Percentiles rank a stretch among this genome's conserved stretches.
Conservation (phyloP, 2,797 vertebrate genomes). For the Cephalopachus bancanus region DNA sequence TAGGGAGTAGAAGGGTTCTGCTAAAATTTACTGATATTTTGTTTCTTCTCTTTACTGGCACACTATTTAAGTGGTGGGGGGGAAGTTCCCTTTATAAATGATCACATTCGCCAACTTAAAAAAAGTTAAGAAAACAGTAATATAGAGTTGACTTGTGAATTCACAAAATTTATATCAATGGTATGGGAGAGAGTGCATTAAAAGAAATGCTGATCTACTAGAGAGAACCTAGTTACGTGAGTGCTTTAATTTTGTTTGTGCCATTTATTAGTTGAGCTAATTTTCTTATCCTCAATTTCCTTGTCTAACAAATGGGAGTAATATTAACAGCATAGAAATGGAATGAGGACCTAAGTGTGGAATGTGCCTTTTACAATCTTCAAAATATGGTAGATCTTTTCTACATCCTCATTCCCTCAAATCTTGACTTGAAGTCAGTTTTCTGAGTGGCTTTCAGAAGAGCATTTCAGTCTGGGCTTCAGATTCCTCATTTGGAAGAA, state of each 20-base stretch:
- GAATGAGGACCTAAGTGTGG: not conserved
- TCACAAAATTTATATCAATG: not conserved
- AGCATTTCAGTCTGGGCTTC: not conserved
- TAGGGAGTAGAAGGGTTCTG: not conserved
- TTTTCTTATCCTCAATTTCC: not conserved
- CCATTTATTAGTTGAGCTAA: not conserved
- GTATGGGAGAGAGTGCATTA: rapidly evolving
- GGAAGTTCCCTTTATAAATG: not conserved
- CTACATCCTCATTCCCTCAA: not conserved
- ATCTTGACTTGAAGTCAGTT: not conserved
- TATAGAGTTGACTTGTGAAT: not conserved
- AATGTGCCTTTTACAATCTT: not conserved
- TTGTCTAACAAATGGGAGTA: not conserved
- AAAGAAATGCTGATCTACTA: not conserved
- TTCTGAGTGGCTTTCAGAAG: not conserved
- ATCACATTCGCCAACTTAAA: not conserved
- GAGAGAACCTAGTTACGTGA: not conserved
- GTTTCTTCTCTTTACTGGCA: not conserved
- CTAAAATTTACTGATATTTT: not conserved
- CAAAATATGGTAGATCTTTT: not conserved
- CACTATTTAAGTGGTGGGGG: not conserved
- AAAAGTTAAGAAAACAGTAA: not conserved
- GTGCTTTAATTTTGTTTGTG: not conserved
- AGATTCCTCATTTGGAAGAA: not conserved
- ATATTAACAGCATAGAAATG: not conserved